Evolutionary conservation across 1,140 invertebrate species (phyloP).

Genomic region (Papilio aristodemus): DNA sequence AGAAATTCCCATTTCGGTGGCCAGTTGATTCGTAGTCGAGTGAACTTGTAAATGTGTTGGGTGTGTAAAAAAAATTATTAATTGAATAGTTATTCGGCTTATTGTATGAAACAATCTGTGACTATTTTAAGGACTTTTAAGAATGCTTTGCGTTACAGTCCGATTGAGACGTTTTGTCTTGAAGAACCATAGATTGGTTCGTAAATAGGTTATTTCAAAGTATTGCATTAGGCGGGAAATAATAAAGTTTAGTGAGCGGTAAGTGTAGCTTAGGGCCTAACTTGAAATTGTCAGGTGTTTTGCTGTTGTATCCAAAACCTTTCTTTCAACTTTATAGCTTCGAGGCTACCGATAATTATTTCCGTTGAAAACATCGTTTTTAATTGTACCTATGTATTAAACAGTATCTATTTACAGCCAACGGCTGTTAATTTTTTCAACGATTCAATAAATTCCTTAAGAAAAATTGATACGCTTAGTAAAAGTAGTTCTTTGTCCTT

Average conservation of each 20-base stretch:
- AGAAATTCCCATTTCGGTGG: slow-evolving; percentile 43
- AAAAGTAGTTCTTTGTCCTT: slow-evolving; percentile 19
- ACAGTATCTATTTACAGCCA: slow-evolving; percentile 32
- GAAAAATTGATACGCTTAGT: slow-evolving; percentile 14
- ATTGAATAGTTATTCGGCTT: slow-evolving; percentile 34
- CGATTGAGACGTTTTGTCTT: background rate
- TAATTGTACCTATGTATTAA: background rate
- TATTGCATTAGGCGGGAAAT: slow-evolving; percentile 45
- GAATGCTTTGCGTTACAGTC: background rate
- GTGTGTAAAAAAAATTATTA: slow-evolving; percentile 59
- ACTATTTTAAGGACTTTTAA: background rate
- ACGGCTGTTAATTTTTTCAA: slow-evolving; percentile 21
- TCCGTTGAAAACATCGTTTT: background rate
- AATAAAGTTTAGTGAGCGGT: slow-evolving; percentile 39
- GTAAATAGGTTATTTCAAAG: slow-evolving; percentile 41
- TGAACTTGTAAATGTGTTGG: slow-evolving; percentile 57
- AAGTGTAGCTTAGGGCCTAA: slow-evolving; percentile 43
- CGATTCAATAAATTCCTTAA: background rate
- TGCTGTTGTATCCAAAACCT: slow-evolving; percentile 21
- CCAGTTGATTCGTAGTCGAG: slow-evolving; percentile 44
- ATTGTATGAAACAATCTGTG: slow-evolving; percentile 31
- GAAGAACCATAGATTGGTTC: slow-evolving; percentile 25
- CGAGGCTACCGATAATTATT: slow-evolving; percentile 15
- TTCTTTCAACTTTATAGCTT: slow-evolving; percentile 17
- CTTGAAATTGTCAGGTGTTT: slow-evolving; percentile 26